Evolutionary conservation across 2,797 vertebrate genomes (phyloP), one percentile per base, ranked within the genome.

Genomic region (Arrhamphus sclerolepis): DNA sequence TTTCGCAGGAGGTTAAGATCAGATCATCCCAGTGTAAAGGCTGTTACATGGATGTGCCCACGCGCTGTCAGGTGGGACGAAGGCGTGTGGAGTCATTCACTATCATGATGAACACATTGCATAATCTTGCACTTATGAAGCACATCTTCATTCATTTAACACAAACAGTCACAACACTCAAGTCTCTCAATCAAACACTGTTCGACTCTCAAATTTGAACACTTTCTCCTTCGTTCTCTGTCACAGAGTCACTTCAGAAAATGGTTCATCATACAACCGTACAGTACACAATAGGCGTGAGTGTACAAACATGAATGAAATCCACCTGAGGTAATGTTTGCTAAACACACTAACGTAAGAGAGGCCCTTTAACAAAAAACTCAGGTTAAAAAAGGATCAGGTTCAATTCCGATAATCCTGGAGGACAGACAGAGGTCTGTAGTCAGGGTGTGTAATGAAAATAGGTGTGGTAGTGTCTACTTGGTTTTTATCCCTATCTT

Each of bases 351-450:
- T 56, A 22, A 72, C 75, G 82, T 77, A 80, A 88, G 63, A 46
- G 28, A 56, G 60, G 62, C 46, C 44, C 31, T 31, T 43, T 60
- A 82, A 92, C 90, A 89, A 91, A 92, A 89, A 86, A 76, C 56
- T 53, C 39, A 60, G 51, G 38, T 29, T 29, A 6, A 29, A 29
- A 29, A 29, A 62, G 80, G 87, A 89, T 91, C 89, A 80, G 82
- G 81, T 90, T 91, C 79, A 88, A 69, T 78, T 87, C 78, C 79
- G 80, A 87, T 90, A 89, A 91, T 89, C 86, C 86, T 69, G 77
- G 64, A 61, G 77, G 73, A 50, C 61, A 81, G 73, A 72, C 54
- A 60, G 58, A 72, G 50, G 42, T 66, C 64, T 77, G 61, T 28
- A 71, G 66, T 62, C 58, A 49, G 73, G 77, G 79, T 69, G 77